These are phyloP conservation scores for Anoplius nigerrimus DNA, from an alignment of 2,888 invertebrate genomes.

Conservation along the genomic window DNA sequence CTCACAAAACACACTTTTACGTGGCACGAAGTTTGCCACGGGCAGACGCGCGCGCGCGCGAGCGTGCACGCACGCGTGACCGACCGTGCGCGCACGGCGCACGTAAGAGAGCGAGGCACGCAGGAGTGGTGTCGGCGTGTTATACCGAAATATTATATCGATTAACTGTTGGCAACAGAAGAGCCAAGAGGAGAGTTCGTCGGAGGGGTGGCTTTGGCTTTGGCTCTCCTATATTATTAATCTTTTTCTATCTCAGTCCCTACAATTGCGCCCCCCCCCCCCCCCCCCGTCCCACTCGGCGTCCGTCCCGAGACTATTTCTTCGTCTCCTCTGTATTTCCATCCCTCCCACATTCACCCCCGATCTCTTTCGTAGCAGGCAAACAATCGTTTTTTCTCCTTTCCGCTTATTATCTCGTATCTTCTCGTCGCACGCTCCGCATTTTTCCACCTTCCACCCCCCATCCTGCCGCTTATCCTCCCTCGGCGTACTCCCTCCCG, in stretches of 20 bases:
- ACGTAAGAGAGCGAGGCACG: slow-evolving; percentile 33
- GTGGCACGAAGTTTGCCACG: background rate
- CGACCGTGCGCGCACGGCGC: slow-evolving; percentile 33
- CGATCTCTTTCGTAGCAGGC: slow-evolving; percentile 15
- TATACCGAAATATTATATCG: slow-evolving; percentile 73
- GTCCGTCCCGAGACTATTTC: background rate
- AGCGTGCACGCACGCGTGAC: slow-evolving; percentile 13
- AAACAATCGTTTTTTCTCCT: background rate
- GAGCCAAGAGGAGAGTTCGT: slow-evolving; percentile 69
- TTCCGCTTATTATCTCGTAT: slow-evolving; percentile 21
- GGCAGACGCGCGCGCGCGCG: background rate
- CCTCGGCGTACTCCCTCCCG: slow-evolving; percentile 20
- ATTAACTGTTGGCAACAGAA: slow-evolving; percentile 75
- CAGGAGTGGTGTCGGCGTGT: slow-evolving; percentile 55
- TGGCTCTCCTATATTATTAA: slow-evolving; percentile 74
- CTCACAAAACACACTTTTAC: too few relatives aligned
- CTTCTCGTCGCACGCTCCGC: background rate
- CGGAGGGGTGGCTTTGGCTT: slow-evolving; percentile 67
- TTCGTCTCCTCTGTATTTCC: slow-evolving; percentile 5
- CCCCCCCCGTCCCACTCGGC: slow-evolving; percentile 29
- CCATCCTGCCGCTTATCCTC: slow-evolving; percentile 19
- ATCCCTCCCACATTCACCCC: slow-evolving; percentile 7
- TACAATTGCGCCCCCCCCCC: slow-evolving; percentile 28
- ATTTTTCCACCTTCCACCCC: slow-evolving; percentile 24
- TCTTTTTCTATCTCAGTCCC: slow-evolving; percentile 64